phyloP scores from a whole-genome alignment of 2,888 invertebrate species.

The Beris chalybata region DNA sequence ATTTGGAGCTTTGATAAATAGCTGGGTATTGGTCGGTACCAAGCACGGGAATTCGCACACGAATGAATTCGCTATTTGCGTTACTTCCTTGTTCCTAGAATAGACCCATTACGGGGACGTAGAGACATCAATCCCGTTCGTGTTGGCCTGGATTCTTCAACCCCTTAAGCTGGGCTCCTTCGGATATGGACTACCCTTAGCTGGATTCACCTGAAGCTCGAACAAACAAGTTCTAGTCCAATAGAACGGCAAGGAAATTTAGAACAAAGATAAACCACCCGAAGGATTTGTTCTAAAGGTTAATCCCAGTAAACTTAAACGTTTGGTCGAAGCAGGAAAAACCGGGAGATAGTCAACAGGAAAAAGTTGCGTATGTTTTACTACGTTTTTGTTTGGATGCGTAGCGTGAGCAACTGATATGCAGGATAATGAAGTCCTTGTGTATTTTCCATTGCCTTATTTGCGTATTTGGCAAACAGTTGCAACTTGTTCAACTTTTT shows the following conservation, averaged over 20 bases:
- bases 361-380: slow-evolving; percentile 16
- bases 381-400: slow-evolving; percentile 10
- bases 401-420: slow-evolving; percentile 8
- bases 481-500: too few relatives aligned
- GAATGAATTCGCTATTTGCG: slow-evolving; percentile 30
- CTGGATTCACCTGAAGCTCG: background rate
- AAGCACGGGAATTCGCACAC: slow-evolving; percentile 36
- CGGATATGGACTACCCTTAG: slow-evolving; percentile 2
- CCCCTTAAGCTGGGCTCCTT: background rate
- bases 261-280: slow-evolving; percentile 18
- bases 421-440: too few relatives aligned
- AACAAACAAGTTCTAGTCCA: slow-evolving; percentile 9
- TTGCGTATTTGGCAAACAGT: too few relatives aligned
- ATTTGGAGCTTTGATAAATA: background rate
- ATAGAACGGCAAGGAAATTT: slow-evolving; percentile 17
- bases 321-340: too few relatives aligned
- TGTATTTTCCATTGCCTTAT: too few relatives aligned
- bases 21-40: slow-evolving; percentile 35
- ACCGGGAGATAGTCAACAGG: too few relatives aligned
- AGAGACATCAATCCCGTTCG: slow-evolving; percentile 16
- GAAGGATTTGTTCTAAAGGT: slow-evolving; percentile 17
- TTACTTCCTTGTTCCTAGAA: slow-evolving; percentile 27
- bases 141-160: slow-evolving; percentile 6
- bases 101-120: background rate
- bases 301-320: slow-evolving; percentile 6